These are phyloP conservation scores for Enteromius mattozi DNA, from an alignment of 2,797 vertebrate species.

Conservation along the genomic window DNA sequence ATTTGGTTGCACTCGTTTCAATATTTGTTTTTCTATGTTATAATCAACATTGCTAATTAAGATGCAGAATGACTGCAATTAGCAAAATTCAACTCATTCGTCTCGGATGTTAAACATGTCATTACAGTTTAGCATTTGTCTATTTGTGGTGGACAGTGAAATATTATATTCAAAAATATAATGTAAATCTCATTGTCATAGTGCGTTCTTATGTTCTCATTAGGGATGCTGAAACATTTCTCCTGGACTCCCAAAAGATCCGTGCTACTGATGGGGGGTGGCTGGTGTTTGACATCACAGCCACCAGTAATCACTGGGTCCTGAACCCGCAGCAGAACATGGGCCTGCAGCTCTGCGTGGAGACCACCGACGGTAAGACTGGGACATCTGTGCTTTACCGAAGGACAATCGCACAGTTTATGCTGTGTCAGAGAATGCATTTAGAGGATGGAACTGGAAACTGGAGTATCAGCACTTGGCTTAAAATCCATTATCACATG, in stretches of 20 bases:
- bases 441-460: not conserved
- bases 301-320: conserved; percentile 98
- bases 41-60: conserved; percentile 42
- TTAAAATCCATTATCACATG: not conserved
- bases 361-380: conserved; percentile 90
- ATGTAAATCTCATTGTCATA: not conserved
- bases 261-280: conserved; percentile 93
- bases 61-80: conserved; percentile 40
- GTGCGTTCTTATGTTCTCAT: not conserved
- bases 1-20: conserved; percentile 37
- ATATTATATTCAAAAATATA: conserved; percentile 11
- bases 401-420: not conserved
- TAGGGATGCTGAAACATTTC: conserved; percentile 96
- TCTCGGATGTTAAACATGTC: conserved; percentile 22
- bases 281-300: conserved; percentile 98
- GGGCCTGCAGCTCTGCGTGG: conserved; percentile 94
- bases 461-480: not conserved
- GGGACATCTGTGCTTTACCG: not conserved
- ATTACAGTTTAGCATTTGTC: conserved; percentile 6
- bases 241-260: conserved; percentile 90
- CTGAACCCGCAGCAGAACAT: conserved; percentile 97
- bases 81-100: not conserved
- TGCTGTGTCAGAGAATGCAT: not conserved
- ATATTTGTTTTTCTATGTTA: conserved; percentile 39
- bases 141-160: conserved; percentile 13